Percentiles rank a stretch among this genome's conserved stretches.
phyloP scores from a whole-genome alignment of 2,888 invertebrate genomes.

The Protula sp. region DNA sequence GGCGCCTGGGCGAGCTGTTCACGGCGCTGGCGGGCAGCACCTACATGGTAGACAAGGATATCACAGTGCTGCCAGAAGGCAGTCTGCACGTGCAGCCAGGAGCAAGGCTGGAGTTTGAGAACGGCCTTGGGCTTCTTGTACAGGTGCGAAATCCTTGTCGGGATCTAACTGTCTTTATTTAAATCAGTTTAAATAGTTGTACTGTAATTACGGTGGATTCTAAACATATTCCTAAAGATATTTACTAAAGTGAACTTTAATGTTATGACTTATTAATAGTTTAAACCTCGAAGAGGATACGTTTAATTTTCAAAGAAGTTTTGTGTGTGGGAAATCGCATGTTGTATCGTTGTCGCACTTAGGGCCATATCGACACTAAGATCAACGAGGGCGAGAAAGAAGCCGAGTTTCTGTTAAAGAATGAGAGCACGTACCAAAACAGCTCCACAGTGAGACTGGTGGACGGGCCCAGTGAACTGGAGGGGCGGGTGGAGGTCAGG shows the following conservation, averaged over 20 bases:
- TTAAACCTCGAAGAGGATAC: too few species aligned
- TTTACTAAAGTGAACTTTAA: too few species aligned
- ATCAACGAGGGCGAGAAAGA: not conserved
- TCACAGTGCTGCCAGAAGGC: constrained; percentile 87
- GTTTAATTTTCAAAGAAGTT: too few species aligned
- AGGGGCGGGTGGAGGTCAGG: constrained; percentile 76
- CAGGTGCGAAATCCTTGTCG: too few species aligned
- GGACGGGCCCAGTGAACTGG: constrained; percentile 73
- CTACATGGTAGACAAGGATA: constrained; percentile 87
- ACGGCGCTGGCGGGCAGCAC: constrained; percentile 7
- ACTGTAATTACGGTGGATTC: too few species aligned
- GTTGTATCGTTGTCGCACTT: too few species aligned
- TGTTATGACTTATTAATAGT: too few species aligned
- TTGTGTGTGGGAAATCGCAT: too few species aligned
- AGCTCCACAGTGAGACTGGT: constrained; percentile 71
- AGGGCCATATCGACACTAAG: too few species aligned
- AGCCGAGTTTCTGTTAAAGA: not conserved
- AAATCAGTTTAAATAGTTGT: too few species aligned
- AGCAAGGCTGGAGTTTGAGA: constrained; percentile 79
- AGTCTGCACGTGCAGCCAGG: constrained; percentile 82
- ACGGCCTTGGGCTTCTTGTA: constrained; percentile 83
- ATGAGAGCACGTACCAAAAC: constrained; percentile 24
- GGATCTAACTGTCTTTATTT: too few species aligned
- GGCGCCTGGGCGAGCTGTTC: constrained; percentile 29
- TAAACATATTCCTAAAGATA: too few species aligned